phyloP scores from a whole-genome alignment of 2,797 vertebrate species.

The Cheirogaleus major region DNA sequence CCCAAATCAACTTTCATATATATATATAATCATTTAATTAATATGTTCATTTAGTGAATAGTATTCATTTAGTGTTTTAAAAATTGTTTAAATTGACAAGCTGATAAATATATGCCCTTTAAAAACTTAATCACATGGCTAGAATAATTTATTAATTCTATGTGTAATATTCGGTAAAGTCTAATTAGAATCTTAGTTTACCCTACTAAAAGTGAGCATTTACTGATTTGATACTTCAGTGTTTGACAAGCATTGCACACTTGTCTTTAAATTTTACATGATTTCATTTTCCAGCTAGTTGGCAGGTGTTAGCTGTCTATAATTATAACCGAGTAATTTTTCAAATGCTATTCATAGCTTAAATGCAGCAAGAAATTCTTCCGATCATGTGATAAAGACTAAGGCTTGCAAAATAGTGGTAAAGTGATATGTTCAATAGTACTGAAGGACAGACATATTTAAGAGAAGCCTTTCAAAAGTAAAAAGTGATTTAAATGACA shows the following conservation, averaged over 20 bases:
- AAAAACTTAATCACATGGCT: background rate
- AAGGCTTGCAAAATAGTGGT: slow-evolving; percentile 70
- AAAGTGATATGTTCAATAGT: slow-evolving; percentile 30
- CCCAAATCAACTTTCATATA: slow-evolving; percentile 32
- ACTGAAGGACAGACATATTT: slow-evolving; percentile 44
- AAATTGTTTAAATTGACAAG: slow-evolving; percentile 48
- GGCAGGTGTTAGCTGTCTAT: slow-evolving; percentile 79
- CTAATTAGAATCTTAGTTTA: slow-evolving; percentile 65
- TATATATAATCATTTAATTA: background rate
- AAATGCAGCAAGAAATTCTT: slow-evolving; percentile 76
- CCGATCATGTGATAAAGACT: slow-evolving; percentile 74
- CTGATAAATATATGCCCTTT: slow-evolving; percentile 19
- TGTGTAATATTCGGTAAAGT: slow-evolving; percentile 44
- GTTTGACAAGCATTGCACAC: slow-evolving; percentile 59
- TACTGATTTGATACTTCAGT: slow-evolving; percentile 55
- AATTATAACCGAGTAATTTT: slow-evolving; percentile 81
- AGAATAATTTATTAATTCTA: slow-evolving; percentile 37
- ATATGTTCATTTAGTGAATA: slow-evolving; percentile 40
- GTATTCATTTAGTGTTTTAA: slow-evolving; percentile 50
- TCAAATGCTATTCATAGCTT: slow-evolving; percentile 81
- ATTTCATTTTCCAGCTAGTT: slow-evolving; percentile 80
- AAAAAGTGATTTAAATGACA: slow-evolving; percentile 40
- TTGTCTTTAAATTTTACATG: slow-evolving; percentile 77
- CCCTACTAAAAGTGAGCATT: slow-evolving; percentile 58
- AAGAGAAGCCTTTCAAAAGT: slow-evolving; percentile 40